Evolutionary conservation across 2,113 vertebrate genomes (phyloP), one percentile per base, ranked within the genome.

Genomic region (Seriola dumerili): DNA sequence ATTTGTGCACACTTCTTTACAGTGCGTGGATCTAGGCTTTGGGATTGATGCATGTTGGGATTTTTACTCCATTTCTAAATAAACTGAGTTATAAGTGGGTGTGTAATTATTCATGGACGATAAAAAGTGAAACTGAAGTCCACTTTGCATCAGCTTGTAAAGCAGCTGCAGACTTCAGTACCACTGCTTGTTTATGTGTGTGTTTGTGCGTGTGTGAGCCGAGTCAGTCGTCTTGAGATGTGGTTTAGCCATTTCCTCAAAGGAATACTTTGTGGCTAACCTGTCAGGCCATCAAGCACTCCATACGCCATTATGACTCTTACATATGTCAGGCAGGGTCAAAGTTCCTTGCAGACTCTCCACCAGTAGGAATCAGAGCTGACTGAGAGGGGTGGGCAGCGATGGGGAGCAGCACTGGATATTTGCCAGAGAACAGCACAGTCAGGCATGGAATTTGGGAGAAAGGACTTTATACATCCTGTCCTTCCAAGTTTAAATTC

Each of bases 281-380:
- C 92, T 88, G 88, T 76, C 76, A 83, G 82, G 75, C 81, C 80
- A 88, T 89, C 66, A 71, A 85, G 72, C 2, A 25, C 75, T 78
- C 64, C 19, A 9, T 82, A 71, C 62, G n/a, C 73, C 75, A 34
- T 88, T 89, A 94, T 91, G 92, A 88, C 78, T 93, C 88, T 66
- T 85, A 76, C 90, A 91, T 92, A 90, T 94, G 92, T 92, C 85
- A 83, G 73, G 79, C 54, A 5, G 73, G 89, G 85, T 91, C 92
- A 89, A 55, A 80, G 92, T 67, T 91, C 72, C 42, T 48, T 25
- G 61, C n/a, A 50, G 29, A 7, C 68, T 66, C 54, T 66, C 70
- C 17, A 29, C 62, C 70, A 77, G 34, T 66, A 58, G 73, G 34
- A 76, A 57, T 72, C 42, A 14, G 46, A 81, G 36, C 38, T 14